Conservation (phyloP, 2,888 invertebrate species). For the Polyommatus icarus region DNA sequence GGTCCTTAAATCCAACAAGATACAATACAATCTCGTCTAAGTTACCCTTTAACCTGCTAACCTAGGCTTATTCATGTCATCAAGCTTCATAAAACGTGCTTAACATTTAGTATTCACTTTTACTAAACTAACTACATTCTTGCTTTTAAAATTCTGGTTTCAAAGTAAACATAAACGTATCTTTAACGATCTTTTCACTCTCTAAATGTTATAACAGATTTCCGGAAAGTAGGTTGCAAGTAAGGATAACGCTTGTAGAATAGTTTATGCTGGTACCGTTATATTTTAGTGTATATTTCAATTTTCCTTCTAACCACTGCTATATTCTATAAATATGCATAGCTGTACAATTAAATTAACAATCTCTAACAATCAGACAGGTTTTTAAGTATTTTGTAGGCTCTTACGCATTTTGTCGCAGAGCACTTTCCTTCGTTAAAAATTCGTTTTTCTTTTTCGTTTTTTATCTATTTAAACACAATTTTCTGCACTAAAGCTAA, state of each 20-base stretch:
- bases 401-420: too few species aligned
- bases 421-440: too few species aligned
- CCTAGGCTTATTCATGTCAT: neutral
- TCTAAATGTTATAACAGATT: conserved; percentile 21
- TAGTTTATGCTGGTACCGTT: conserved; percentile 17
- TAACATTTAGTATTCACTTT: conserved; percentile 10
- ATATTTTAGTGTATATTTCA: neutral
- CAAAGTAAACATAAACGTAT: conserved; percentile 19
- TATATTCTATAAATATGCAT: neutral
- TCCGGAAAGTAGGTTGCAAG: conserved; percentile 16
- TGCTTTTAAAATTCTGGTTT: conserved; percentile 3
- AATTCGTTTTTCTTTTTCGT: too few species aligned
- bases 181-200: conserved; percentile 18
- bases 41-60: neutral
- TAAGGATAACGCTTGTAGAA: conserved; percentile 2
- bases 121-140: neutral
- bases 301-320: neutral
- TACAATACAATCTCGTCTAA: neutral
- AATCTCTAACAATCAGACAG: neutral
- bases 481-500: too few species aligned
- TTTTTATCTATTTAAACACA: too few species aligned
- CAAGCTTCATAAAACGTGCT: neutral
- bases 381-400: too few species aligned
- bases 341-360: neutral
- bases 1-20: neutral